Evolutionary conservation across 1,140 invertebrate genomes (phyloP).

Genomic region (Heliothis virescens): DNA sequence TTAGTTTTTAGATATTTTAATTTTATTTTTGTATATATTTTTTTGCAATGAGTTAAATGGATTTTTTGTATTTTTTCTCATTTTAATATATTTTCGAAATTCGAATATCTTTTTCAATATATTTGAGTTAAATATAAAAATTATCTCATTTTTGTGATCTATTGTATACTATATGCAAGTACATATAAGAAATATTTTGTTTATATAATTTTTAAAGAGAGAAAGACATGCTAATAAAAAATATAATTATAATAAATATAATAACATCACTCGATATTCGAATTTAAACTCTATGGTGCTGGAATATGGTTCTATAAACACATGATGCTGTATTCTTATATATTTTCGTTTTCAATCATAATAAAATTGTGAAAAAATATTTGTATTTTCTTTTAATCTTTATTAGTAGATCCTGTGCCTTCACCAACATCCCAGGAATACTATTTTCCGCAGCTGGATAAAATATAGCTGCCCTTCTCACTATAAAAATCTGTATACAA

Average conservation of each 20-base stretch:
- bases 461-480: too few species aligned
- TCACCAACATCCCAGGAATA: too few species aligned
- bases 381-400: neutral
- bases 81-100: too few species aligned
- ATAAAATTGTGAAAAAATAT: constrained; percentile 36
- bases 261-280: neutral
- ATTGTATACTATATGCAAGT: neutral
- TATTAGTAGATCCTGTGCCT: too few species aligned
- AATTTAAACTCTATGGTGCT: constrained; percentile 28
- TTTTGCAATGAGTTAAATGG: neutral
- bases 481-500: too few species aligned
- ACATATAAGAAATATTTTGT: neutral
- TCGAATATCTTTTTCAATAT: neutral
- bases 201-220: neutral
- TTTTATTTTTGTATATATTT: neutral
- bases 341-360: constrained; percentile 33
- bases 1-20: neutral
- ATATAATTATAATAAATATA: too few species aligned
- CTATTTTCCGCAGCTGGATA: too few species aligned
- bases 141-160: neutral
- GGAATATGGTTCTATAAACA: constrained; percentile 27
- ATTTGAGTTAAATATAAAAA: neutral
- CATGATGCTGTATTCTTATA: constrained; percentile 4
- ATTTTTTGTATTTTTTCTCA: too few species aligned
- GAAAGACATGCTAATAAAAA: neutral